These are phyloP conservation scores for Ellobium chinense DNA, from an alignment of 2,888 invertebrate species.

Conservation along the genomic window DNA sequence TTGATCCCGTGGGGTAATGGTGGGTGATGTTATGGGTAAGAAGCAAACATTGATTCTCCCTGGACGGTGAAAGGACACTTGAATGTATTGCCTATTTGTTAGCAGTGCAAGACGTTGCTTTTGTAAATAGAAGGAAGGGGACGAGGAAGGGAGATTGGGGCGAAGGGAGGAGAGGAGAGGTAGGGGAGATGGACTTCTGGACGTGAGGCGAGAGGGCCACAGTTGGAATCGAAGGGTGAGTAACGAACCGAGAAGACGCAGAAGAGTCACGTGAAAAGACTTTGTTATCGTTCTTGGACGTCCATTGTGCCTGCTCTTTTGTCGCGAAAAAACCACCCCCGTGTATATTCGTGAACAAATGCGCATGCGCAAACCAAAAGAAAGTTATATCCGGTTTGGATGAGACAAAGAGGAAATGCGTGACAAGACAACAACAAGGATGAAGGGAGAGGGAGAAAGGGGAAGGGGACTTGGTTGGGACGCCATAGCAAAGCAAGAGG, in stretches of 20 bases:
- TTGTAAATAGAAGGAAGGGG: constrained; percentile 7
- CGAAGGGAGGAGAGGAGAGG: background rate
- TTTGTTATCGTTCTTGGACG: background rate
- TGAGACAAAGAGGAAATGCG: background rate
- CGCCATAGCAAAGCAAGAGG: background rate
- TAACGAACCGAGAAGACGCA: too few relatives aligned
- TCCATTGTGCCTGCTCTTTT: too few relatives aligned
- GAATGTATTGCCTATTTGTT: constrained; percentile 42
- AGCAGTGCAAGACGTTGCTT: constrained; percentile 28
- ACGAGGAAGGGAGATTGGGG: background rate
- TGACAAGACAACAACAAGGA: background rate
- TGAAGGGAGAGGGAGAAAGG: background rate
- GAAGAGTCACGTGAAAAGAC: too few relatives aligned
- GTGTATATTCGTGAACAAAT: too few relatives aligned
- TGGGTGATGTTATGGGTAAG: constrained; percentile 26
- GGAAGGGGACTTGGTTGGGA: background rate
- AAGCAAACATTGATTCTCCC: constrained; percentile 36
- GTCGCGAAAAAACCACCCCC: too few relatives aligned
- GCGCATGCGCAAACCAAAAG: too few relatives aligned
- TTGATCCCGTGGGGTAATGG: constrained; percentile 23
- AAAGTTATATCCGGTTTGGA: too few relatives aligned
- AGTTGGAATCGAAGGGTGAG: too few relatives aligned
- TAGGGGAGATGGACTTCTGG: too few relatives aligned
- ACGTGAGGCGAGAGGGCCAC: too few relatives aligned
- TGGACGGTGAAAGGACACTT: constrained; percentile 23